Base-by-base conservation (phyloP, 2,888 invertebrate genomes). In the Timandra comae region DNA sequence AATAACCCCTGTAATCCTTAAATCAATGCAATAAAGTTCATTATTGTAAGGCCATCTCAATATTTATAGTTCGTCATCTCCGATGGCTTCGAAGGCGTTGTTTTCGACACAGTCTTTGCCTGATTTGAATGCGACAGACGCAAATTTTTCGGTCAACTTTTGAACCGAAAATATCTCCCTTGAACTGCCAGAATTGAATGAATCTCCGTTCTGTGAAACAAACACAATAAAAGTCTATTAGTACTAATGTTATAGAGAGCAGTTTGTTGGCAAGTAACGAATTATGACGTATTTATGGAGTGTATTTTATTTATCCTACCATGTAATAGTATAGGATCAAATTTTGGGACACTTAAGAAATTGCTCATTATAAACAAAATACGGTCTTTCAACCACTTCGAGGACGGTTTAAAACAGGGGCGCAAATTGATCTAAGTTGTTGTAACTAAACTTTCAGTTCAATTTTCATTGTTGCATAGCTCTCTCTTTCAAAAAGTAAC, bases 1-100 rank as follows among this genome's bases (percentile, higher is more conserved):
- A 23, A 9, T 23, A 7, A n/a, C 23, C 9, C n/a, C n/a, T 23
- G 9, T n/a, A 23, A 35, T 16, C 16, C 16, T 16, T 16, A 16
- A 3, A 16, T 6, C 1, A 16, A 16, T 6, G 6, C 6, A 16
- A 39, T 30, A 22, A 16, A 16, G 6, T 16, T 16, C 16, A 16
- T 16, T 6, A 16, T 6, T 6, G 16, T 4, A 5, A 4, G 3
- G 16, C 3, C 6, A 16, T 5, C 16, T 5, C 16, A 16, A 6
- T 6, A 6, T 36, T 87, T 88, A 94, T 57, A 94, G 86, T 79
- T 98, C 98, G 56, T 97, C 98, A 65, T 98, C 98, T 2, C 97
- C 96, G 50, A 98, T 97, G 29, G 95, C 96, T 74, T 96, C 95
- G 69, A 98, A 98, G 11, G 97, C 96, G 72, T 95, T 93, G 77